Evolutionary conservation across 1,140 invertebrate genomes (phyloP), one percentile per base, ranked within the genome.

Genomic region (Pseudomyrmex flavicornis): DNA sequence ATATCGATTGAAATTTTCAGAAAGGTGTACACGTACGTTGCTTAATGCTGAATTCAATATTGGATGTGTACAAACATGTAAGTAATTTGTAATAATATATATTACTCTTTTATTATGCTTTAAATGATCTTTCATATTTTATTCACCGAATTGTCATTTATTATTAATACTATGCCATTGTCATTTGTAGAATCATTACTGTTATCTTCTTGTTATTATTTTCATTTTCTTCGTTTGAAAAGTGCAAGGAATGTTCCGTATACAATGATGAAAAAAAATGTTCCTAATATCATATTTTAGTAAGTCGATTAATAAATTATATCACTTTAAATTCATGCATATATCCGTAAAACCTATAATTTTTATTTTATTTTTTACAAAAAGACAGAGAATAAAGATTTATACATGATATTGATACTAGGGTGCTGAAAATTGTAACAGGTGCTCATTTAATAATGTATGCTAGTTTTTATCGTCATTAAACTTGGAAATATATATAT

Each of bases 21-120:
- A 94, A 98, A 98, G 96, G 96, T 98, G 88, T 98, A 98, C 95
- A 98, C 97, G 87, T 98, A 98, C 94, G 97, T 98, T 93, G 97
- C 98, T 95, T 98, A 97, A 96, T 94, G 77, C 94, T 90, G 90
- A 91, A 90, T 87, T 86, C 84, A 76, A 91, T 89, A 89, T 90
- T 89, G 91, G 91, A 93, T 93, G 91, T 94, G 93, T 94, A 94
- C 92, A 94, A 93, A 93, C 88, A 91, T 93, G 92, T 94, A 93
- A 93, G 92, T 94, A 89, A 88, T 85, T 86, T 90, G 84, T 90
- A 89, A 90, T 76, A 86, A 88, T 88, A 80, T 68, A 82, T 85
- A 86, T 72, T 66, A 26, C 66, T 88, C 84, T 87, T 83, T 88
- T 83, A 86, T 76, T 66, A 73, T 70, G 83, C 84, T 56, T 35